phyloP scores from a whole-genome alignment of 2,888 invertebrate genomes.

The Leptopilina syphax region DNA sequence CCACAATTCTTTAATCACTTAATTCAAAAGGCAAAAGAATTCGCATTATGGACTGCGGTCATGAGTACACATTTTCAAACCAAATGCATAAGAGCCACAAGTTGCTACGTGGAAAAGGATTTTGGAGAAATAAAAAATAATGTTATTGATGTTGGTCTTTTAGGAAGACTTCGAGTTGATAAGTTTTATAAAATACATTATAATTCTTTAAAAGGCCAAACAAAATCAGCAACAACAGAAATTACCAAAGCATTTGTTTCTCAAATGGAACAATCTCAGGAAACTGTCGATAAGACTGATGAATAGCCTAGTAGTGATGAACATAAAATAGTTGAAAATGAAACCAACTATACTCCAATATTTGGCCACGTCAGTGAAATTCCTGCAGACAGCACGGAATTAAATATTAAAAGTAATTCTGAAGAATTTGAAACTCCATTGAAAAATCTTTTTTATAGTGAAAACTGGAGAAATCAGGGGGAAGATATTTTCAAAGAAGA shows the following conservation, averaged over 20 bases:
- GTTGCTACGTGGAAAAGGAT: too few relatives aligned
- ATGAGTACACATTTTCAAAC: not conserved
- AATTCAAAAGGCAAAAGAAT: not conserved
- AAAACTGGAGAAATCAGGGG: not conserved
- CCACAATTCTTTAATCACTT: not conserved
- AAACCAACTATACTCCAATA: too few relatives aligned
- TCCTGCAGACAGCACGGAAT: not conserved
- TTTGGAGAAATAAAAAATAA: not conserved
- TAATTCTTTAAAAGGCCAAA: not conserved
- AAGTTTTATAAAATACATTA: not conserved
- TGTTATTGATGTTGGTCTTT: not conserved
- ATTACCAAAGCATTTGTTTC: not conserved
- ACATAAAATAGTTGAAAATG: not conserved
- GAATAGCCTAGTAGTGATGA: not conserved
- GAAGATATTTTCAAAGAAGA: not conserved
- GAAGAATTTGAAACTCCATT: conserved; percentile 7
- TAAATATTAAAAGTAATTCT: not conserved
- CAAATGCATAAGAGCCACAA: too few relatives aligned
- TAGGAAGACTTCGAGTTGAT: not conserved
- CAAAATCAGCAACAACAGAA: not conserved
- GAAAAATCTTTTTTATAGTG: not conserved
- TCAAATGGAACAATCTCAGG: too few relatives aligned
- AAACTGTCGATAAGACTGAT: not conserved
- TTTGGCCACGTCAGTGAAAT: not conserved
- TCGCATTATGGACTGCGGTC: not conserved